Percentiles rank a stretch among this genome's conserved stretches.
phyloP scores from a whole-genome alignment of 2,113 vertebrate genomes.

The Orientallactaga bullata region DNA sequence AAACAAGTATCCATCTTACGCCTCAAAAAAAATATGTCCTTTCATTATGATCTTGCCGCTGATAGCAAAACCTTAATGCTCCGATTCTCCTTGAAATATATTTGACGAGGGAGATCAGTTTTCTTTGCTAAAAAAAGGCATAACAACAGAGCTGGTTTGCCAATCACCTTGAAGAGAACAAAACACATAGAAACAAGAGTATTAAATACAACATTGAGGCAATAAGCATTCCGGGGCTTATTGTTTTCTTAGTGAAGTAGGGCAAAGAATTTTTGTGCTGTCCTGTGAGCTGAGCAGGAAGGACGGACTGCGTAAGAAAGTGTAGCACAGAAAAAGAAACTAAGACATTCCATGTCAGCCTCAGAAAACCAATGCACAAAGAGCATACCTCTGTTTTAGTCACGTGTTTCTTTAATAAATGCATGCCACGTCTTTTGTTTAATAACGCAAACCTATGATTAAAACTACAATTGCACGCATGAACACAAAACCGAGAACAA shows the following conservation, averaged over 20 bases:
- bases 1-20: constrained; percentile 4
- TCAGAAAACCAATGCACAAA: not conserved
- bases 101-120: constrained; percentile 25
- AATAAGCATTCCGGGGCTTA: not conserved
- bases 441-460: not conserved
- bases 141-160: not conserved
- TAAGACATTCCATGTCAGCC: not conserved
- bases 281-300: not conserved
- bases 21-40: not conserved
- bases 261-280: not conserved
- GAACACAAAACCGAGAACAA: constrained; percentile 16
- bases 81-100: constrained; percentile 37
- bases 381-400: not conserved
- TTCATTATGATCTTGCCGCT: constrained; percentile 22
- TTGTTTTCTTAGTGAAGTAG: not conserved
- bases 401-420: not conserved
- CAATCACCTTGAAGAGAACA: not conserved
- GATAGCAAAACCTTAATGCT: constrained; percentile 39
- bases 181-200: not conserved
- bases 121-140: constrained; percentile 46
- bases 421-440: not conserved
- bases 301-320: not conserved
- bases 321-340: not conserved
- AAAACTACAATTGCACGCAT: constrained; percentile 3
- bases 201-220: constrained; percentile 12